phyloP scores from a whole-genome alignment of 2,113 vertebrate genomes.

The Indicator maculatus region DNA sequence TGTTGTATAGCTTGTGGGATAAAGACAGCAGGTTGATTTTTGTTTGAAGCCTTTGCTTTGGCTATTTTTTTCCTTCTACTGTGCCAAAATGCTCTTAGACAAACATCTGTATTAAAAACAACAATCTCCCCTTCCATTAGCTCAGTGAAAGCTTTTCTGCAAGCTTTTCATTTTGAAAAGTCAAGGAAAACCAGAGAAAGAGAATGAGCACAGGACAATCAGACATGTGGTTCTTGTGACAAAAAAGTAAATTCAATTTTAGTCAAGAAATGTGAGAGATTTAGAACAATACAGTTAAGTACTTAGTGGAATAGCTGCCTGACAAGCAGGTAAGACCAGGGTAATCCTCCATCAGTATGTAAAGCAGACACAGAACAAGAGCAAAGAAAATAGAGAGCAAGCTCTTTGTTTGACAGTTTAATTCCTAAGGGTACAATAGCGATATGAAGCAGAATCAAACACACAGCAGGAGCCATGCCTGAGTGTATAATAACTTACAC shows the following conservation, averaged over 20 bases:
- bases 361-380: conserved; percentile 61
- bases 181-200: conserved; percentile 28
- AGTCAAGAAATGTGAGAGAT: conserved; percentile 67
- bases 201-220: conserved; percentile 36
- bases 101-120: conserved; percentile 47
- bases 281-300: conserved; percentile 67
- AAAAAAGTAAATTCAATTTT: conserved; percentile 62
- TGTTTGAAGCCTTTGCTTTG: conserved; percentile 41
- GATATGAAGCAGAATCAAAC: not conserved
- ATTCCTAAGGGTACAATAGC: conserved; percentile 62
- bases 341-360: conserved; percentile 68
- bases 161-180: conserved; percentile 56
- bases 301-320: conserved; percentile 69
- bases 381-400: conserved; percentile 68
- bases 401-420: conserved; percentile 69
- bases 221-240: conserved; percentile 35
- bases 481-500: not conserved
- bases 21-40: not conserved
- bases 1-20: not conserved
- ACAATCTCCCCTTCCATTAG: conserved; percentile 56
- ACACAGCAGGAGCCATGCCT: not conserved
- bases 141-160: conserved; percentile 39
- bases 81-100: conserved; percentile 54
- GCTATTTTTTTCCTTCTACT: not conserved
- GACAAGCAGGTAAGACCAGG: conserved; percentile 64